Evolutionary conservation across 2,113 vertebrate species (phyloP).

Genomic region (Lipophrys pholis): DNA sequence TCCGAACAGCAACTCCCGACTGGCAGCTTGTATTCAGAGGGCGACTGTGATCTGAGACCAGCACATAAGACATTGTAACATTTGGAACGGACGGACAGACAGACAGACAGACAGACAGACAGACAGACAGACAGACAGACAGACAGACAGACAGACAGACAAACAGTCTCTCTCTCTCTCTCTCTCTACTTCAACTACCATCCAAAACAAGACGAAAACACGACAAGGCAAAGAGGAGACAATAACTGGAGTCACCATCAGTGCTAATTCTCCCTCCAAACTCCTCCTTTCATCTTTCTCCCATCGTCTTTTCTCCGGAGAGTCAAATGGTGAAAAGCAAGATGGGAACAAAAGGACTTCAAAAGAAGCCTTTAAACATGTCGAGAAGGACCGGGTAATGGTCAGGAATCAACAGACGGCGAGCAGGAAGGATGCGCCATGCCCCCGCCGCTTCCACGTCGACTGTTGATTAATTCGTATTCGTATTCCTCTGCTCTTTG

Average conservation of each 20-base stretch:
- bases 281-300: conserved; percentile 57
- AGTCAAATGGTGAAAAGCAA: conserved; percentile 8
- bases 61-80: too few relatives aligned
- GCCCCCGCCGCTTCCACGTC: neutral
- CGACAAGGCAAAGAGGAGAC: conserved; percentile 12
- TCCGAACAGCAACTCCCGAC: conserved; percentile 3
- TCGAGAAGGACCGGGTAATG: conserved; percentile 24
- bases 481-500: conserved; percentile 1
- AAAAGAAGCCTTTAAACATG: conserved; percentile 50
- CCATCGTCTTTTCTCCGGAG: conserved; percentile 48
- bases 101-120: too few relatives aligned
- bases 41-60: conserved; percentile 27
- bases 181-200: conserved; percentile 73
- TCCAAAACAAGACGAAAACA: conserved; percentile 61
- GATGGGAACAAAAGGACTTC: conserved; percentile 21
- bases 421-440: conserved; percentile 13
- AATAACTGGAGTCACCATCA: conserved; percentile 24
- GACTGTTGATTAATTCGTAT: neutral
- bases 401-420: conserved; percentile 31
- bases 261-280: conserved; percentile 41
- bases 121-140: too few relatives aligned
- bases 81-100: too few relatives aligned
- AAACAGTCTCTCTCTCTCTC: too few relatives aligned
- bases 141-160: too few relatives aligned
- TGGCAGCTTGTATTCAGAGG: conserved; percentile 26